These are phyloP conservation scores for Alethe castanea DNA, from an alignment of 2,113 vertebrate species.

Conservation along the genomic window DNA sequence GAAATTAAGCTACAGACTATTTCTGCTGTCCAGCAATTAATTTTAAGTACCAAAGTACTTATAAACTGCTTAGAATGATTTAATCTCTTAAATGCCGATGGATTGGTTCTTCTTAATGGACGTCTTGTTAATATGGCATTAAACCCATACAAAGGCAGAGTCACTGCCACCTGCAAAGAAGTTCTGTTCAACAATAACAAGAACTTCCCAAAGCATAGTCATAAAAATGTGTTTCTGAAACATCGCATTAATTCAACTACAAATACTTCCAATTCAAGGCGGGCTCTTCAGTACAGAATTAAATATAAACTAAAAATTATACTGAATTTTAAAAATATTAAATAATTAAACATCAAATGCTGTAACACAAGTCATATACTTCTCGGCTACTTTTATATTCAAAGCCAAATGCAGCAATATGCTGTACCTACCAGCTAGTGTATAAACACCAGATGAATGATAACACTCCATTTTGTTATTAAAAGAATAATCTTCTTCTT, in stretches of 20 bases:
- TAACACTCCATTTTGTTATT: not conserved
- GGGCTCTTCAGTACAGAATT: not conserved
- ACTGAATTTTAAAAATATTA: not conserved
- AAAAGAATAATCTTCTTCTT: not conserved
- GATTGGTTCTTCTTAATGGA: not conserved
- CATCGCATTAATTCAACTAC: not conserved
- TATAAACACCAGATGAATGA: not conserved
- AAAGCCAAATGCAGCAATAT: not conserved
- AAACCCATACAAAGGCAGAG: not conserved
- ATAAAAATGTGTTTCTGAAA: not conserved
- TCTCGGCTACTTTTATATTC: not conserved
- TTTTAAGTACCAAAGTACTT: not conserved
- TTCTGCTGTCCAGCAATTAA: not conserved
- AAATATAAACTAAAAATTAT: not conserved
- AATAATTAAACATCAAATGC: not conserved
- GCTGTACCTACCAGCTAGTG: not conserved
- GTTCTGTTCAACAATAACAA: not conserved
- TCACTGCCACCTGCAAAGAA: not conserved
- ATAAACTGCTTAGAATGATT: not conserved
- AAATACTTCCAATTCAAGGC: not conserved
- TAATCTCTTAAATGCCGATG: not conserved
- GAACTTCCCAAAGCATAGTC: not conserved
- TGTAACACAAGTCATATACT: not conserved
- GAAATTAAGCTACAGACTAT: not conserved
- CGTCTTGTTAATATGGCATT: not conserved